A percentile compares a stretch with the other conserved stretches of the same genome.
Conservation (phyloP, 2,888 invertebrate genomes). For the Temnothorax ravouxi region DNA sequence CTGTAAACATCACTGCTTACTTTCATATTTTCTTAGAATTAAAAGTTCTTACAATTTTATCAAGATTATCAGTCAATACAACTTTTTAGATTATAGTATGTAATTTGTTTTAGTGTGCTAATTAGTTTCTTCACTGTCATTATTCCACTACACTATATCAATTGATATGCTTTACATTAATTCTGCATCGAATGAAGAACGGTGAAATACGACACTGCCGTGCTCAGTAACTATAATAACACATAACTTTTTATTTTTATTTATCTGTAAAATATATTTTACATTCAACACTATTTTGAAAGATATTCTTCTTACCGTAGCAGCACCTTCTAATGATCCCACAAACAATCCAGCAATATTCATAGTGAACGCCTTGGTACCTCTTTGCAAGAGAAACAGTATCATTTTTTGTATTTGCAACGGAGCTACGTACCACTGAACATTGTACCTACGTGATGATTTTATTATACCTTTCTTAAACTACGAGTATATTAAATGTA, state of each 20-base stretch:
- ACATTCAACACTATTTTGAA: background rate
- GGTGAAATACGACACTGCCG: background rate
- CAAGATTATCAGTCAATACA: background rate
- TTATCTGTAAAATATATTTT: background rate
- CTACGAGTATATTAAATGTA: background rate
- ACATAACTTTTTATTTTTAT: background rate
- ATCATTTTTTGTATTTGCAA: conserved; percentile 9
- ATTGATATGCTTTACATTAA: no score
- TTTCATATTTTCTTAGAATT: background rate
- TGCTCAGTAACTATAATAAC: background rate
- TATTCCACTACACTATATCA: no score
- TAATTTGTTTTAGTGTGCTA: background rate
- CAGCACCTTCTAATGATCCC: conserved; percentile 8
- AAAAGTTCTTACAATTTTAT: background rate
- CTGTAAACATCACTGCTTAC: background rate
- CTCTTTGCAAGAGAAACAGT: conserved; percentile 3
- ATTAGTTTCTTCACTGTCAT: no score
- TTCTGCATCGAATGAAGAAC: background rate
- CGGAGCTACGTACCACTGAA: background rate
- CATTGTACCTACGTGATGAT: background rate
- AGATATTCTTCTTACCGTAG: background rate
- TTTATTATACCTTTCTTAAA: background rate
- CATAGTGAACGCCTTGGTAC: background rate
- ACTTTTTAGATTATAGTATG: background rate
- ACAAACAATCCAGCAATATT: conserved; percentile 7